Conservation (phyloP, 1,140 invertebrate species). For the Adoxophyes honmai region DNA sequence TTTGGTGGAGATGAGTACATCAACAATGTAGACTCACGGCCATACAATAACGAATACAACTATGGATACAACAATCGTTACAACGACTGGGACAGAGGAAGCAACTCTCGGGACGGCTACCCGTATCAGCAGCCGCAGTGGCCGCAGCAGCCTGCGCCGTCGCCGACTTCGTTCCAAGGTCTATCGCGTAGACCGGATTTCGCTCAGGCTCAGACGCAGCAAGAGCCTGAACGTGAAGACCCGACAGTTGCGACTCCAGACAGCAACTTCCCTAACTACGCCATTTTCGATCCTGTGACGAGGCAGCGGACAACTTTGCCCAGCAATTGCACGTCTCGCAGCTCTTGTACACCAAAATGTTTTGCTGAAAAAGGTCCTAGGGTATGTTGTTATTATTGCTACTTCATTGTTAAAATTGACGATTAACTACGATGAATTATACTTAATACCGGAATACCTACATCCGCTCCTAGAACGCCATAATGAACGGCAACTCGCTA, state of each 20-base stretch:
- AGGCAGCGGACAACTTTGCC: conserved; percentile 75
- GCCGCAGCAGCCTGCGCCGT: conserved; percentile 19
- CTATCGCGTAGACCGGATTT: neutral
- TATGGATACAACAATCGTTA: no score
- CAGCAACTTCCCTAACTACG: conserved; percentile 65
- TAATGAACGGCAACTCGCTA: no score
- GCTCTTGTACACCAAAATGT: conserved; percentile 90
- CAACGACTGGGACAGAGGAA: no score
- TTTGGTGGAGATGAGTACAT: conserved; percentile 37
- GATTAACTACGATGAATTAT: no score
- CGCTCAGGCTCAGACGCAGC: conserved; percentile 32
- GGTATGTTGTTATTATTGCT: conserved; percentile 42
- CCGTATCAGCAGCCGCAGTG: neutral
- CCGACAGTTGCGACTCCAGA: neutral
- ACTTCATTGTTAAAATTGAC: no score
- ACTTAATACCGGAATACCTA: no score
- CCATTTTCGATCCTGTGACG: conserved; percentile 77
- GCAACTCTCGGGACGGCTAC: neutral
- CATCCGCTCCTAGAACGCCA: no score
- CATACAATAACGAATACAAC: no score
- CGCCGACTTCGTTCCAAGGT: neutral
- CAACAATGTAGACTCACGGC: conserved; percentile 9
- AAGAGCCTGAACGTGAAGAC: conserved; percentile 26
- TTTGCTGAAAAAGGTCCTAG: conserved; percentile 95
- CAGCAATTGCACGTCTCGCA: conserved; percentile 81